Conservation (phyloP, 2,113 vertebrate species). For the Clarias magur region DNA sequence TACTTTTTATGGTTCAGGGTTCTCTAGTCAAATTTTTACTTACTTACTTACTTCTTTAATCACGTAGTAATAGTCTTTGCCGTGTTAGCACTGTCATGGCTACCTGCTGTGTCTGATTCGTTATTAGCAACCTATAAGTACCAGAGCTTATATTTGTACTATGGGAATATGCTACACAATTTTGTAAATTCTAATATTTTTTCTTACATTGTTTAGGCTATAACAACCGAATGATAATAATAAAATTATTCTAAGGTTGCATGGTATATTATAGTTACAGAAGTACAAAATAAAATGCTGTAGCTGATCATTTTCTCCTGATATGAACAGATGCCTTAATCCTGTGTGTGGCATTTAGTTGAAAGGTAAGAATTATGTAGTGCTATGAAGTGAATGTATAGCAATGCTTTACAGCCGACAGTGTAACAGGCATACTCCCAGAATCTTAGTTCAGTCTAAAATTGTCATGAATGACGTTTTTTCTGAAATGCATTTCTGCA, state of each 20-base stretch:
- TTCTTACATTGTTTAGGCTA: background rate
- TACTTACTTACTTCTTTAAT: background rate
- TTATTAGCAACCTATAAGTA: background rate
- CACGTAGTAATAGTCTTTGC: background rate
- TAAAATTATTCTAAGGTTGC: background rate
- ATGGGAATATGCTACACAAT: background rate
- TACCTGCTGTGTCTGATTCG: no score
- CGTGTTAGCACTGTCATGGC: background rate
- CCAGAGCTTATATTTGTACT: background rate
- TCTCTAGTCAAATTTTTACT: background rate
- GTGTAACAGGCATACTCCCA: background rate
- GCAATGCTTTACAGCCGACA: background rate
- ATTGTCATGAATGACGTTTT: background rate
- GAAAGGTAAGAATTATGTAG: background rate
- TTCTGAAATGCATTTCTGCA: background rate
- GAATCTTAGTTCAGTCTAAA: background rate
- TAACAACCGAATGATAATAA: background rate
- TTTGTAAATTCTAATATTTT: background rate
- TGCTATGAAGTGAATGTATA: background rate
- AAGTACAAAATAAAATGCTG: background rate
- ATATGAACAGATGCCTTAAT: background rate
- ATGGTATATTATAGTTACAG: background rate
- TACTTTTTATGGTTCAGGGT: no score
- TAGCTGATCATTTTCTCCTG: background rate
- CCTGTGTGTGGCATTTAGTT: background rate